A percentile compares a stretch with the other conserved stretches of the same genome.
Evolutionary conservation across 2,888 invertebrate genomes (phyloP).

Genomic region (Thera obeliscata): DNA sequence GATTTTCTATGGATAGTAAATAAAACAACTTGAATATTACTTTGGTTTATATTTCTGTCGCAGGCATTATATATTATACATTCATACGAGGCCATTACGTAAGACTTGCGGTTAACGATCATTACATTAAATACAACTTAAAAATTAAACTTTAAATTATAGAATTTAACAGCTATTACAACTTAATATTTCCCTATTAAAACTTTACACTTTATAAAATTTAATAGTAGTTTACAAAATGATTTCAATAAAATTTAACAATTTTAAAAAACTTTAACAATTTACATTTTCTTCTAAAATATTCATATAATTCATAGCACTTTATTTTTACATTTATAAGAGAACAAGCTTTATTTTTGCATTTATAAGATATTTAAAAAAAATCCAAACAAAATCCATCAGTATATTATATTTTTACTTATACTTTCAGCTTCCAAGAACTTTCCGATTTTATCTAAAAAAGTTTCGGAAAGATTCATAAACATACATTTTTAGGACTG

Average conservation of each 20-base stretch:
- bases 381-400: not conserved
- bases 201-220: conserved; percentile 41
- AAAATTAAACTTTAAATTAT: conserved; percentile 44
- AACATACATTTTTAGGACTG: too few species aligned
- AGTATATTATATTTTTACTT: not conserved
- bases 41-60: conserved; percentile 72
- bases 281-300: conserved; percentile 69
- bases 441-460: too few species aligned
- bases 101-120: conserved; percentile 56
- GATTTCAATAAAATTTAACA: conserved; percentile 75
- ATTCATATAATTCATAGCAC: conserved; percentile 41
- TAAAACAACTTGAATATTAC: conserved; percentile 49
- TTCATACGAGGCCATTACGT: conserved; percentile 70
- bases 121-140: conserved; percentile 50
- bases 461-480: too few species aligned
- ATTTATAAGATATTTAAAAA: not conserved
- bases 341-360: conserved; percentile 2
- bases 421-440: too few species aligned
- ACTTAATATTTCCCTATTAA: conserved; percentile 49
- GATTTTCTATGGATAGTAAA: not conserved
- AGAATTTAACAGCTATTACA: conserved; percentile 41
- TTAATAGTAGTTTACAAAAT: conserved; percentile 64
- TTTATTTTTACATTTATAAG: conserved; percentile 50
- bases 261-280: conserved; percentile 77
- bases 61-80: conserved; percentile 74